A percentile compares a stretch with the other conserved stretches of the same genome.
Conservation (phyloP, 23 tunicate genomes). For the Halocynthia aurantium region DNA sequence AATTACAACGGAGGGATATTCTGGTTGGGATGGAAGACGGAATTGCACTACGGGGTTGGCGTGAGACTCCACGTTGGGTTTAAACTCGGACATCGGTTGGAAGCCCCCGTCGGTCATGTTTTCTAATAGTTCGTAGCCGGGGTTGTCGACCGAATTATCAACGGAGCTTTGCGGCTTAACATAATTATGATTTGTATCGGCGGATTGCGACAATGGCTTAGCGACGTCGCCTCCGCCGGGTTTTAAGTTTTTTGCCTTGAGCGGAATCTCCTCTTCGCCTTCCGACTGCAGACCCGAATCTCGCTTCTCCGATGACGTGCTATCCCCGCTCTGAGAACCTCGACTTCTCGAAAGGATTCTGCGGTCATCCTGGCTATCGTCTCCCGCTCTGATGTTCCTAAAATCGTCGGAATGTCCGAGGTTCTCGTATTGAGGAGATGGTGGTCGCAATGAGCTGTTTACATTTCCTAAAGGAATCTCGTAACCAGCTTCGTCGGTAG, state of each 20-base stretch:
- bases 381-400: conserved; percentile 3
- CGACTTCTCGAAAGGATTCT: conserved; percentile 18
- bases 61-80: neutral
- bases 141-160: conserved; percentile 61
- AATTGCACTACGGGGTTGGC: neutral
- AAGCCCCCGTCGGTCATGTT: conserved; percentile 29
- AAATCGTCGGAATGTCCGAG: conserved; percentile 8
- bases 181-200: conserved; percentile 1
- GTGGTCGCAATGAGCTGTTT: too few species aligned
- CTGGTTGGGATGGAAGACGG: neutral
- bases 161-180: neutral
- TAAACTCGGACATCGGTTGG: conserved; percentile 21
- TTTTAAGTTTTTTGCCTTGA: conserved; percentile 24
- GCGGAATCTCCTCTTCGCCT: conserved; percentile 51
- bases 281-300: conserved; percentile 84
- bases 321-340: conserved; percentile 43
- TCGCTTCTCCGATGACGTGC: conserved; percentile 43
- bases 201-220: neutral
- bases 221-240: conserved; percentile 18
- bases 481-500: conserved; percentile 15
- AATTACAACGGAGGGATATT: neutral
- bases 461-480: conserved; percentile 8
- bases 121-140: conserved; percentile 63
- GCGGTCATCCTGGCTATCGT: conserved; percentile 6
- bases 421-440: too few species aligned